Percentiles rank a stretch among this genome's conserved stretches.
Conservation (phyloP, 2,888 invertebrate genomes). For the Drosophila neonasuta region DNA sequence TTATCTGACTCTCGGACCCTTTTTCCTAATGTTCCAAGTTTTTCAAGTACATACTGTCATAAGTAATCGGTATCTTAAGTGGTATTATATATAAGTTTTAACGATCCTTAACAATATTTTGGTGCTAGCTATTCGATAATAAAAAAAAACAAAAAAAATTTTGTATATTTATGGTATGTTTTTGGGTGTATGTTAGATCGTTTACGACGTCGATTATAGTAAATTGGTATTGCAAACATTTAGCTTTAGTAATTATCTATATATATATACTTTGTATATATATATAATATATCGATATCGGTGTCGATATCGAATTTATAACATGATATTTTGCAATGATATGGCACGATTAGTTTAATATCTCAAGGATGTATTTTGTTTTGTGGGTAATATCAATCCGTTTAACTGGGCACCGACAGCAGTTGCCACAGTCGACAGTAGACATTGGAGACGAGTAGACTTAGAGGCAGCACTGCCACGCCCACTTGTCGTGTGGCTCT, state of each 20-base stretch:
- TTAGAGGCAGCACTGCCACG: constrained; percentile 28
- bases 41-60: constrained; percentile 18
- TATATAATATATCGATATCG: not conserved
- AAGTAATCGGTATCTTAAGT: constrained; percentile 30
- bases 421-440: constrained; percentile 37
- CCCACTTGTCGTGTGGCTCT: constrained; percentile 23
- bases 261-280: constrained; percentile 29
- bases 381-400: not conserved
- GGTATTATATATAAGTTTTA: constrained; percentile 25
- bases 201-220: constrained; percentile 30
- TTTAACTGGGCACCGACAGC: constrained; percentile 62
- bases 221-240: constrained; percentile 26
- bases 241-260: constrained; percentile 20
- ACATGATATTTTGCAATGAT: constrained; percentile 71
- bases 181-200: constrained; percentile 14
- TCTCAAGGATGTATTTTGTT: not conserved
- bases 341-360: constrained; percentile 66
- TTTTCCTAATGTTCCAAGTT: not conserved
- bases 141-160: constrained; percentile 24
- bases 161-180: constrained; percentile 15
- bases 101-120: constrained; percentile 42
- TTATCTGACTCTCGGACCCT: not conserved
- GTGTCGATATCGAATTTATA: constrained; percentile 12
- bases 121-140: constrained; percentile 45
- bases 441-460: constrained; percentile 20